phyloP scores from a whole-genome alignment of 2,888 invertebrate species.

The Camptogramma bilineatum region DNA sequence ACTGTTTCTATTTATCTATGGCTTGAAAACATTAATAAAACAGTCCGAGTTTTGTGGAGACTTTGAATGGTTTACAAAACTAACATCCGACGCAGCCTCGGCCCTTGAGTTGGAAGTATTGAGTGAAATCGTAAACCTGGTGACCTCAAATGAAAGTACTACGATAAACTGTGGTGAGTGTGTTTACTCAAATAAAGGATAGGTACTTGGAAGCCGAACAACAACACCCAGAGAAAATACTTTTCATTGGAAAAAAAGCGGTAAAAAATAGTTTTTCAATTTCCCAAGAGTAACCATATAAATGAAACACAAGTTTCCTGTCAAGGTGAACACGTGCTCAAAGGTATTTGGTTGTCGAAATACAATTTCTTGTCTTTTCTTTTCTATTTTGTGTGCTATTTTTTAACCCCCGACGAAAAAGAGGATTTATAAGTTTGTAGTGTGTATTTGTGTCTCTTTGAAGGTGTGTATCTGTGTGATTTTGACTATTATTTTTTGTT shows the following conservation, averaged over 20 bases:
- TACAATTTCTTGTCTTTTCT: no score
- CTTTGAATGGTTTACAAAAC: conserved; percentile 66
- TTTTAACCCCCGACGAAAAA: no score
- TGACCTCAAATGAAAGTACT: conserved; percentile 67
- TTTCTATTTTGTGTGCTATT: background rate
- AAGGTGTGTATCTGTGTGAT: no score
- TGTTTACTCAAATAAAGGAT: conserved; percentile 52
- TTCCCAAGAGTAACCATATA: conserved; percentile 6
- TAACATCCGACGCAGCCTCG: conserved; percentile 60
- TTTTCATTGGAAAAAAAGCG: background rate
- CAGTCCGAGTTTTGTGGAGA: conserved; percentile 52
- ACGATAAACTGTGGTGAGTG: conserved; percentile 50
- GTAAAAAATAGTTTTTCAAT: background rate
- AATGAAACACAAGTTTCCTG: conserved; percentile 11
- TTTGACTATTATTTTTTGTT: no score
- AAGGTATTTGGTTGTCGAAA: background rate
- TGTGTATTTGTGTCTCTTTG: no score
- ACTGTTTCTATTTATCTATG: no score
- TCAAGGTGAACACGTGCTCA: conserved; percentile 1
- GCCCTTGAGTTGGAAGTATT: conserved; percentile 59
- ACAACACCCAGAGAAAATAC: conserved; percentile 17
- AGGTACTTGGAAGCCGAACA: conserved; percentile 43
- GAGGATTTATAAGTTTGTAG: no score
- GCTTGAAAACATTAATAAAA: conserved; percentile 52
- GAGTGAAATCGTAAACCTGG: conserved; percentile 76